Conservation (phyloP, 23 tunicate species). For the Ciona savignyi region DNA sequence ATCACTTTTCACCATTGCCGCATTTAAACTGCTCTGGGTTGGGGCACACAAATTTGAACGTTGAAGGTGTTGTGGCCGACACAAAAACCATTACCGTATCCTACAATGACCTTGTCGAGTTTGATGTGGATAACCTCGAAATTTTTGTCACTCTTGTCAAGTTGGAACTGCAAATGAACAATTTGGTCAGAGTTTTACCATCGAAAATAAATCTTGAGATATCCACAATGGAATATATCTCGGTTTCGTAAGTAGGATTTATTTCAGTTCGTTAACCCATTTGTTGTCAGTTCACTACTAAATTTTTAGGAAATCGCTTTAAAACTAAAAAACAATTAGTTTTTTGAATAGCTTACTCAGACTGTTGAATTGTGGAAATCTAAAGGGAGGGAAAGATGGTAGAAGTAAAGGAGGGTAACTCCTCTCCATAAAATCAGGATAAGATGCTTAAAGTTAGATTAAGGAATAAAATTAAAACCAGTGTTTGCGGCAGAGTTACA, state of each 20-base stretch:
- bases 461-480: no score
- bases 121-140: constrained; percentile 45
- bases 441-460: no score
- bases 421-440: no score
- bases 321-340: neutral
- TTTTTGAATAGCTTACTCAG: no score
- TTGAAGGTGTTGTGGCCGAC: constrained; percentile 31
- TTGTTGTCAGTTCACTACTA: neutral
- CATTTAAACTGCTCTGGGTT: constrained; percentile 48
- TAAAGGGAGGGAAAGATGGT: no score
- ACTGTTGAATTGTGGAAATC: no score
- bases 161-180: constrained; percentile 26
- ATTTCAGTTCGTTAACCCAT: no score
- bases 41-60: constrained; percentile 20
- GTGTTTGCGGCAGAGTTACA: no score
- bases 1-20: no score
- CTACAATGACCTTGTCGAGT: constrained; percentile 43
- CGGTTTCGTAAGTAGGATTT: constrained; percentile 42
- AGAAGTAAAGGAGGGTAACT: no score
- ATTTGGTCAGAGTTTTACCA: constrained; percentile 20
- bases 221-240: neutral
- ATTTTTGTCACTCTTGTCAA: constrained; percentile 14
- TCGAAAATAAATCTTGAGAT: constrained; percentile 12
- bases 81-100: constrained; percentile 43
- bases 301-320: neutral